Evolutionary conservation across 1,140 invertebrate genomes (phyloP).

Genomic region (Heliconius congener): DNA sequence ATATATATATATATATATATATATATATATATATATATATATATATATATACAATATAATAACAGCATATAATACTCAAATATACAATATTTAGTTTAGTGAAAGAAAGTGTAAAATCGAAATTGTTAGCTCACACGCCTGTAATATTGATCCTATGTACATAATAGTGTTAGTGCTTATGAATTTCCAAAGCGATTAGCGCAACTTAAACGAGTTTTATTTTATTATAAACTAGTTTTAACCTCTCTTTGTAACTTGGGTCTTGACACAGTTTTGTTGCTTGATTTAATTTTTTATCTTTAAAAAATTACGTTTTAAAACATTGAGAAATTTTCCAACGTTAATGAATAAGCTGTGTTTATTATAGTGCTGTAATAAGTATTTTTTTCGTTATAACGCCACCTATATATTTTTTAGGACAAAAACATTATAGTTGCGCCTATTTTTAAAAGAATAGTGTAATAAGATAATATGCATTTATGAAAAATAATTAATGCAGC

Average conservation of each 20-base stretch:
- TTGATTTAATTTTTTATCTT: conserved; percentile 31
- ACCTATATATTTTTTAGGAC: no score
- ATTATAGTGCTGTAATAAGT: background rate
- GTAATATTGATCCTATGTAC: conserved; percentile 16
- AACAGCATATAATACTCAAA: background rate
- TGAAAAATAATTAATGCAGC: no score
- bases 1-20: no score
- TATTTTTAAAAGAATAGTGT: no score
- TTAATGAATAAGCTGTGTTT: background rate
- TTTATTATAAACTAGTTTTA: conserved; percentile 34
- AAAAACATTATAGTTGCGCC: background rate
- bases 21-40: no score
- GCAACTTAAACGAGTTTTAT: conserved; percentile 38
- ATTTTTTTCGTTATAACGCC: background rate
- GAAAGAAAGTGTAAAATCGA: conserved; percentile 3
- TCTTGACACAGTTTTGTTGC: conserved; percentile 40
- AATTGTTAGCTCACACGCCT: background rate
- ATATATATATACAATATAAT: background rate
- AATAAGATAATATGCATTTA: no score
- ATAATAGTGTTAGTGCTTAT: conserved; percentile 19
- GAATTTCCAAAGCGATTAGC: conserved; percentile 36
- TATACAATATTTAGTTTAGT: no score
- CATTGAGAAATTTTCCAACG: background rate
- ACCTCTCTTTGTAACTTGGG: conserved; percentile 37
- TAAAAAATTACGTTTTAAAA: background rate